These are phyloP conservation scores for Megaceryle alcyon DNA, from an alignment of 2,797 vertebrate genomes.

Conservation along the genomic window DNA sequence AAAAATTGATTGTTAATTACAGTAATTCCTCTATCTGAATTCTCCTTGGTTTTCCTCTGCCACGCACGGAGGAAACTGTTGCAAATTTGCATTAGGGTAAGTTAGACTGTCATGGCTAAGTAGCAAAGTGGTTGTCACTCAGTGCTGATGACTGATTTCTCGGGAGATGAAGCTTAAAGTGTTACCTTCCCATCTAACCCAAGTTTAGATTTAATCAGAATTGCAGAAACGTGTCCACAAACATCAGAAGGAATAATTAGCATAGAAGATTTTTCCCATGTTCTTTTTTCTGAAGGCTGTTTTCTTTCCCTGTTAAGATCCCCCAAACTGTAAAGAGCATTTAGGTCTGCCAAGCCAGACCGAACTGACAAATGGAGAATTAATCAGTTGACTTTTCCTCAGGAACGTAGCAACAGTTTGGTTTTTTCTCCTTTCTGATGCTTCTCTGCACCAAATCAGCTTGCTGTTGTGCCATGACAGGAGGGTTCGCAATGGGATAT, in stretches of 20 bases:
- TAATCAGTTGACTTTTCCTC: conserved; percentile 18
- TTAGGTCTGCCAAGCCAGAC: neutral
- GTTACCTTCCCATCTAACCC: conserved; percentile 16
- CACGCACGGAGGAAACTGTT: neutral
- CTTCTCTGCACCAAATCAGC: neutral
- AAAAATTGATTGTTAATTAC: conserved; percentile 55
- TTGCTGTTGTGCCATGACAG: neutral
- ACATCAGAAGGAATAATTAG: conserved; percentile 25
- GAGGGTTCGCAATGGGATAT: neutral
- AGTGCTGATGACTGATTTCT: conserved; percentile 5
- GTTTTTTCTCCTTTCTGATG: conserved; percentile 18
- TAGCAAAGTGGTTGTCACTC: conserved; percentile 49
- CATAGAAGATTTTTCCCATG: neutral
- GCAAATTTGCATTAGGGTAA: conserved; percentile 46
- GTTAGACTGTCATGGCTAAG: conserved; percentile 49
- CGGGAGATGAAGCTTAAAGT: conserved; percentile 41
- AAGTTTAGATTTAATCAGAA: conserved; percentile 44
- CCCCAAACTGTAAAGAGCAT: neutral
- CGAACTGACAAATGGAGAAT: conserved; percentile 17
- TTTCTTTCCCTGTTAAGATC: conserved; percentile 28
- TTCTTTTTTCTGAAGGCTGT: neutral
- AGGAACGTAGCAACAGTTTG: neutral
- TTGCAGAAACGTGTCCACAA: conserved; percentile 30
- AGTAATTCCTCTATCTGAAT: conserved; percentile 55
- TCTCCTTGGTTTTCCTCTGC: conserved; percentile 14